Percentiles rank a stretch among this genome's conserved stretches.
Conservation (phyloP, 2,113 vertebrate species). For the Ranitomeya imitator region DNA sequence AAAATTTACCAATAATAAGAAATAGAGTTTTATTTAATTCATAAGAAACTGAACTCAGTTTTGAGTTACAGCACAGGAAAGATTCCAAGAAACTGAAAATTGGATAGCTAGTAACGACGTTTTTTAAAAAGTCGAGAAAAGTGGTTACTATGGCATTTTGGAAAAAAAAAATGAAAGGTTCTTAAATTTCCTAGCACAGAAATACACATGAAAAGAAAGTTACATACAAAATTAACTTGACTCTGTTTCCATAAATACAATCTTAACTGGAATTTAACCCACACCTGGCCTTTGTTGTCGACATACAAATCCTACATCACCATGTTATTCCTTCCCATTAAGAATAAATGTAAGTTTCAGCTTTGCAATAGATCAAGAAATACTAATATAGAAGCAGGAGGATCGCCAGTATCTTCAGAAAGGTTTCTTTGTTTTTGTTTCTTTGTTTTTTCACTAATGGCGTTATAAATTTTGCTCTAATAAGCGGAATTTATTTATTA, state of each 20-base stretch:
- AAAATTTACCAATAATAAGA: neutral
- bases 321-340: neutral
- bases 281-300: slow-evolving; percentile 14
- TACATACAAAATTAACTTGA: slow-evolving; percentile 24
- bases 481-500: neutral
- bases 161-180: neutral
- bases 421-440: neutral
- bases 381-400: neutral
- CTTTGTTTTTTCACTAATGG: neutral
- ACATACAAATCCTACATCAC: slow-evolving; percentile 2
- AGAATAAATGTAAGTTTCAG: neutral
- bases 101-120: neutral
- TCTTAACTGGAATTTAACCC: slow-evolving; percentile 1
- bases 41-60: neutral
- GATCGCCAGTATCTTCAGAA: too few species aligned
- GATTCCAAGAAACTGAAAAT: neutral
- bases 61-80: neutral
- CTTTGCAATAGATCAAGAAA: neutral
- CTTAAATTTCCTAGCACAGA: slow-evolving; percentile 22
- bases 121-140: slow-evolving; percentile 13
- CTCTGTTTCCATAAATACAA: slow-evolving; percentile 24
- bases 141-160: slow-evolving; percentile 41
- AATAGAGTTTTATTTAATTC: neutral
- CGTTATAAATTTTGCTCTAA: neutral
- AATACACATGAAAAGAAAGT: slow-evolving; percentile 38